These are phyloP conservation scores for Drosophila stalkeri DNA, from an alignment of 2,888 invertebrate genomes.

Conservation along the genomic window DNA sequence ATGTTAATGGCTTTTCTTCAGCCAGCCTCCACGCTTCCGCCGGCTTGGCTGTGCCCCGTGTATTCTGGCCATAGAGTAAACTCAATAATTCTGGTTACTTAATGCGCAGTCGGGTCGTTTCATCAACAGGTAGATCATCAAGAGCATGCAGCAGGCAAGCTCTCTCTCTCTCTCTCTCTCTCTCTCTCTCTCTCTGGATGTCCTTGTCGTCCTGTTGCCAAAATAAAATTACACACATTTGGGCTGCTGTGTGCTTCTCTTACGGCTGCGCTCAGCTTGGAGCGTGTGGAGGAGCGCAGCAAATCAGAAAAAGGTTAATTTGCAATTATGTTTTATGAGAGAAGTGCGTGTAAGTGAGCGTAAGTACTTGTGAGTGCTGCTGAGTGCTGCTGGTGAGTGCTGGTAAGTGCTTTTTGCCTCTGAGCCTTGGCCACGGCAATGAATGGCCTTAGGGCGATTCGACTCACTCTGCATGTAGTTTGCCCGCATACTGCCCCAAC, in stretches of 20 bases:
- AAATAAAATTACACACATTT: slow-evolving; percentile 48
- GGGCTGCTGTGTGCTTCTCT: slow-evolving; percentile 9
- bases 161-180: no score
- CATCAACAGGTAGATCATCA: slow-evolving; percentile 43
- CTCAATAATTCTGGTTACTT: slow-evolving; percentile 71
- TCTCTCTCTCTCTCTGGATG: not conserved
- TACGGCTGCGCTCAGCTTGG: slow-evolving; percentile 15
- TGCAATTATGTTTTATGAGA: slow-evolving; percentile 54
- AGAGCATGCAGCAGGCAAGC: slow-evolving; percentile 24
- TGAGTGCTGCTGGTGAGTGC: slow-evolving; percentile 45
- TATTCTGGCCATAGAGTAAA: slow-evolving; percentile 52
- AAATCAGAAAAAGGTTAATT: slow-evolving; percentile 63
- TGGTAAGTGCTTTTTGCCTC: slow-evolving; percentile 37
- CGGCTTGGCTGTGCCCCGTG: slow-evolving; percentile 2
- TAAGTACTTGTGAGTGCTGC: slow-evolving; percentile 53
- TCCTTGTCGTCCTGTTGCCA: slow-evolving; percentile 29
- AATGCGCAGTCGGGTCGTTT: slow-evolving; percentile 54
- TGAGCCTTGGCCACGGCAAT: slow-evolving; percentile 12
- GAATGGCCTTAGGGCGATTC: slow-evolving; percentile 13
- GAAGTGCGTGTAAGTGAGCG: slow-evolving; percentile 55
- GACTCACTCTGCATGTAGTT: slow-evolving; percentile 1
- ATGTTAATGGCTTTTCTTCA: slow-evolving; percentile 22
- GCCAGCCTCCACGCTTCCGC: not conserved
- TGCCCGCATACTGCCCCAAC: not conserved
- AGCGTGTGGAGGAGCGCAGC: slow-evolving; percentile 27